Base-by-base conservation (phyloP, 2,113 vertebrate genomes). In the Pseudorasbora parva region DNA sequence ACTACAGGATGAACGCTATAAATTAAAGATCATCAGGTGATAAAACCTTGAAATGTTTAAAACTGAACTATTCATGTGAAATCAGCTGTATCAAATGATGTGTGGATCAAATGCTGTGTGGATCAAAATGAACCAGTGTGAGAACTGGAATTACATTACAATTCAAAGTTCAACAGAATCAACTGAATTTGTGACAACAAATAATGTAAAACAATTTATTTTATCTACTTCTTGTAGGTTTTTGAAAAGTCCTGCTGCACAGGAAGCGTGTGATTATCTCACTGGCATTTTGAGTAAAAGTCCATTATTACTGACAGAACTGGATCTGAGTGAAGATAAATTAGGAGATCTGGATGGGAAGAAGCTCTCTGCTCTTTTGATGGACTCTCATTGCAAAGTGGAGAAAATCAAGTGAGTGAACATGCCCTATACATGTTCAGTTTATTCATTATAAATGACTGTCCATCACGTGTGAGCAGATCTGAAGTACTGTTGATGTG, bases 1-100 rank as follows among this genome's bases (percentile, higher is more conserved):
- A 68, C 41, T 72, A 15, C 21, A 72, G 43, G 71, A 73, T 73
- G n/a, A n/a, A n/a, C n/a, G n/a, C n/a, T n/a, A n/a, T n/a, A n/a
- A n/a, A n/a, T n/a, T n/a, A n/a, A n/a, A n/a, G n/a, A n/a, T n/a
- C n/a, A n/a, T n/a, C n/a, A n/a, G n/a, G n/a, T n/a, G n/a, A n/a
- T n/a, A n/a, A n/a, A n/a, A n/a, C n/a, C n/a, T n/a, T n/a, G n/a
- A n/a, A n/a, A n/a, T n/a, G n/a, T n/a, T n/a, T n/a, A n/a, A n/a
- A n/a, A n/a, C n/a, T n/a, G n/a, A n/a, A n/a, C n/a, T n/a, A n/a
- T n/a, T n/a, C n/a, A n/a, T n/a, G n/a, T n/a, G n/a, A n/a, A n/a
- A n/a, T n/a, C n/a, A n/a, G n/a, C n/a, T n/a, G n/a, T n/a, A n/a
- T n/a, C n/a, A n/a, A n/a, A n/a, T n/a, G n/a, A n/a, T n/a, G n/a